Conservation (phyloP, 2,888 invertebrate genomes). For the Mesorhabditis sp. region DNA sequence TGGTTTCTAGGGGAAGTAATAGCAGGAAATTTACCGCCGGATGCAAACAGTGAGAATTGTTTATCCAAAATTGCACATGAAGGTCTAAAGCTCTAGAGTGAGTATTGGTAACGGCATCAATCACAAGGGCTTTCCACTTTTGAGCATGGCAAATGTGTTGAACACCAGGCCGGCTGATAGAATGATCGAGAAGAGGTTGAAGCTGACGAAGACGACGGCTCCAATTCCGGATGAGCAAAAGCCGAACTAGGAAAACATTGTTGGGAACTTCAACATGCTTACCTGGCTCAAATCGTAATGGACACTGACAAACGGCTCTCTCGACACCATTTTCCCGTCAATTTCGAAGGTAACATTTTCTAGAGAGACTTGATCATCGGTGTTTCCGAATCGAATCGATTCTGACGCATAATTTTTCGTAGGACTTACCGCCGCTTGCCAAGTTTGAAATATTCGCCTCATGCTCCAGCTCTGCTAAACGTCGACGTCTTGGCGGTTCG, state of each 20-base stretch:
- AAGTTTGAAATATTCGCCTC: too few relatives aligned
- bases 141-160: background rate
- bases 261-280: background rate
- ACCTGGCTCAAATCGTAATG: conserved; percentile 1
- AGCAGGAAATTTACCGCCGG: too few relatives aligned
- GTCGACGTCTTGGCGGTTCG: conserved; percentile 16
- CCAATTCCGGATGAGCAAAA: background rate
- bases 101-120: background rate
- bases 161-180: background rate
- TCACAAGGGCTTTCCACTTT: background rate
- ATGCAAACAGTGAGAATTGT: background rate
- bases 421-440: background rate
- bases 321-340: background rate
- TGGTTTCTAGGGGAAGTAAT: too few relatives aligned
- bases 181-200: background rate
- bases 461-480: background rate
- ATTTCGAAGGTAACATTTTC: background rate
- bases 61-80: background rate
- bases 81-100: conserved; percentile 6
- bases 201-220: background rate
- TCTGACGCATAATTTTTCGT: background rate
- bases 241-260: background rate
- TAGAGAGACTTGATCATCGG: conserved; percentile 2
- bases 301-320: background rate
- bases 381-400: background rate